Percentiles rank a stretch among this genome's conserved stretches.
Evolutionary conservation across 64 coral and sea anemone species (phyloP).

Genomic region (Montipora capricornis): DNA sequence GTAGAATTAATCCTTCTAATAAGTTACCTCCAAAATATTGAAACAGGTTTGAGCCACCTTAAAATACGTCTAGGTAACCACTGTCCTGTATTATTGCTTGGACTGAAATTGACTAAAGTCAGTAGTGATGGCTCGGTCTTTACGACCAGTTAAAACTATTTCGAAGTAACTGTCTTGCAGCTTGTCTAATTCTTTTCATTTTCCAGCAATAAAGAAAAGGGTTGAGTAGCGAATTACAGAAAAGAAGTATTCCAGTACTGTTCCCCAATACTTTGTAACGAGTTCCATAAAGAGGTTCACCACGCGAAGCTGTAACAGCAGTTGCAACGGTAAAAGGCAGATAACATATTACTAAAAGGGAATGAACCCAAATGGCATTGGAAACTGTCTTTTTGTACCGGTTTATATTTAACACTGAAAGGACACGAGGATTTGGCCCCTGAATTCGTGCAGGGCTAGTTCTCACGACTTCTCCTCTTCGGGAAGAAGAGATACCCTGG

Average conservation of each 20-base stretch:
- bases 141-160: background rate
- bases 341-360: background rate
- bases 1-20: no score
- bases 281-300: background rate
- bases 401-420: background rate
- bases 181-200: background rate
- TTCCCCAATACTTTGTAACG: background rate
- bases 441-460: background rate
- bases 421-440: background rate
- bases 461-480: no score
- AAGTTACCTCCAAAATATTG: no score
- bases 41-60: no score
- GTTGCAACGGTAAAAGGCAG: background rate
- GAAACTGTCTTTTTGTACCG: conserved; percentile 13
- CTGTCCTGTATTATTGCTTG: no score
- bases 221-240: background rate
- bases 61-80: no score
- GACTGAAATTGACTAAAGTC: no score
- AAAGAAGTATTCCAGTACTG: background rate
- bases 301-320: background rate
- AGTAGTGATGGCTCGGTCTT: background rate
- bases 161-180: background rate
- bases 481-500: no score
- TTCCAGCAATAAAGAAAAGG: conserved; percentile 11
- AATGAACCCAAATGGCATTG: background rate